These are phyloP conservation scores for Phoenoteleia sp. DNA, from an alignment of 2,888 invertebrate genomes.

Conservation along the genomic window DNA sequence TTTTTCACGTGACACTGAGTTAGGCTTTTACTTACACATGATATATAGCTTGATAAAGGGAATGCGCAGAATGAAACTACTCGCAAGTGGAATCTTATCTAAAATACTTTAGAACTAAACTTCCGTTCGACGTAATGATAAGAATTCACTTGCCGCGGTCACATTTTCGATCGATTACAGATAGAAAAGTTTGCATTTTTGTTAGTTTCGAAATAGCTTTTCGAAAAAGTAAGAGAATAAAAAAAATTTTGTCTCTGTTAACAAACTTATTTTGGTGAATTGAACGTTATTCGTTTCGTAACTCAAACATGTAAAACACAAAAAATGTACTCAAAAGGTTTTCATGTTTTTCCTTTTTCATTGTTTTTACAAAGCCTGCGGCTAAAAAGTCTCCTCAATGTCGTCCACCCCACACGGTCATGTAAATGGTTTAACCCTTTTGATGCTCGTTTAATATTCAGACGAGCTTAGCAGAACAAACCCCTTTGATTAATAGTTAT, in stretches of 20 bases:
- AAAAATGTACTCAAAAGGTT: not conserved
- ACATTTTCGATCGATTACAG: not conserved
- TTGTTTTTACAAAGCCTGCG: constrained; percentile 39
- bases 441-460: constrained; percentile 81
- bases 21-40: too few relatives aligned
- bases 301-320: not conserved
- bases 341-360: not conserved
- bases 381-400: constrained; percentile 40
- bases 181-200: not conserved
- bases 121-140: not conserved
- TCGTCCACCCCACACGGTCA: constrained; percentile 26
- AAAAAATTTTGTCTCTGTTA: too few relatives aligned
- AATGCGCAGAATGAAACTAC: not conserved
- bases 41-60: too few relatives aligned
- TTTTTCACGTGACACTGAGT: too few relatives aligned
- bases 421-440: constrained; percentile 77
- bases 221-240: too few relatives aligned
- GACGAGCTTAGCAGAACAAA: constrained; percentile 78
- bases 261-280: too few relatives aligned
- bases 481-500: constrained; percentile 80
- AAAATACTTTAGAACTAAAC: not conserved
- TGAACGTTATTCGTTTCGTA: too few relatives aligned
- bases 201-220: too few relatives aligned
- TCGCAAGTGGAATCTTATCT: not conserved
- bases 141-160: not conserved